Evolutionary conservation across 37 sponge, comb jelly and placozoan genomes (phyloP), one percentile per base, ranked within the genome.

Genomic region (Hexactinellida sp.): DNA sequence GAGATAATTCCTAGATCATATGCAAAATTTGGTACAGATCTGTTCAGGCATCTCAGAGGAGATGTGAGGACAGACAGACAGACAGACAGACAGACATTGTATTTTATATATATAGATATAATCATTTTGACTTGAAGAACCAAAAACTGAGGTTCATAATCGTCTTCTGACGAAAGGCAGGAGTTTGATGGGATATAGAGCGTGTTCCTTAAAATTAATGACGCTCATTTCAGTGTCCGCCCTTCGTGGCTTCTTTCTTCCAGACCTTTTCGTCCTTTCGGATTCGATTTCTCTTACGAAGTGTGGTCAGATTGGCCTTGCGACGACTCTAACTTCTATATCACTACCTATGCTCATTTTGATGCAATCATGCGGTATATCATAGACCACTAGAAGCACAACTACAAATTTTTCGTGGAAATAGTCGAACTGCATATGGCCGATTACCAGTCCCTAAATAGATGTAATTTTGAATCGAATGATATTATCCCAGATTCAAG

Each of bases 261-360:
- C 90, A 38, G 82, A 55, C 51, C 84, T 89, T 54, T 89, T 89
- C 86, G 0, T 84, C 86, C 16, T n/a, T 36, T 41, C 63, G 83
- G 7, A 37, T 24, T 37, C 87, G 38, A 38, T 55, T 86, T 36
- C 86, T 89, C 47, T 41, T 41, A 41, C 47, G 47, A 41, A 10
- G 47, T 41, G 47, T 41, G 47, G 47, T 41, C 47, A 41, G 47
- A 41, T 41, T 41, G 47, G 10, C 47, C 47, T 41, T 41, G 47
- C 47, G 47, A 41, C 10, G 38, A 0, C 37, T 25, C 39, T 37
- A 21, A 38, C 82, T 71, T 41, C 47, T 41, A 41, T 82, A 10
- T 71, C 9, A 32, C 86, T 82, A 76, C 54, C 83, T 52, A 83
- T 82, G 32, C 91, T 21, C 25, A 91, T 51, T 38, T 89, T n/a